These are phyloP conservation scores for Drosophila niveifrons DNA, from an alignment of 2,888 invertebrate genomes.

Conservation along the genomic window DNA sequence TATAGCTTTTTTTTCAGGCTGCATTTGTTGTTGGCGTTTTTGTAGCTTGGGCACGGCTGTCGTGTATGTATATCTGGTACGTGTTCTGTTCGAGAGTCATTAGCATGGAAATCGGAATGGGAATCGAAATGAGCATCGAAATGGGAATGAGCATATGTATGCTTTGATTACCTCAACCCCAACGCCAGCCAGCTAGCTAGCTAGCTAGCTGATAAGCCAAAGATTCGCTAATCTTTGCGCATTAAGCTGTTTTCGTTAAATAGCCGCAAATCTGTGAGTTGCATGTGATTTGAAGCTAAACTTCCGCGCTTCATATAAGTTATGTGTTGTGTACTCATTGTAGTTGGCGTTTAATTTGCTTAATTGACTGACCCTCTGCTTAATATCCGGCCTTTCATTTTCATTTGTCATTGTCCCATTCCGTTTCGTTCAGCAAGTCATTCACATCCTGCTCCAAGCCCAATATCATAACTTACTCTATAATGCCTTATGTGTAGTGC, in stretches of 20 bases:
- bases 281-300: constrained; percentile 32
- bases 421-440: constrained; percentile 1
- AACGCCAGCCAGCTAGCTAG: constrained; percentile 8
- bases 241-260: constrained; percentile 11
- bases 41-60: constrained; percentile 49
- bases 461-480: constrained; percentile 10
- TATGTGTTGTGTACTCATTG: constrained; percentile 8
- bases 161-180: background rate
- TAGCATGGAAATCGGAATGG: constrained; percentile 22
- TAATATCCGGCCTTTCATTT: constrained; percentile 41
- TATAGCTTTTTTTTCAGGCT: constrained; percentile 21
- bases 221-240: constrained; percentile 30
- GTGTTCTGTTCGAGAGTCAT: constrained; percentile 53
- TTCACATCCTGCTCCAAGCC: constrained; percentile 5
- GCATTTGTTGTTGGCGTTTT: constrained; percentile 24
- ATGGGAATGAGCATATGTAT: constrained; percentile 10
- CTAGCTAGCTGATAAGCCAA: constrained; percentile 48
- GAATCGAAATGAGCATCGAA: constrained; percentile 13
- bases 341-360: constrained; percentile 41
- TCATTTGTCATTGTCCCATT: constrained; percentile 44
- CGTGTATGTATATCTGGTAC: constrained; percentile 45
- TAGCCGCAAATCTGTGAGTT: constrained; percentile 26
- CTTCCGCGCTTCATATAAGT: constrained; percentile 28
- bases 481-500: constrained; percentile 4
- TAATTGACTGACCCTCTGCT: constrained; percentile 47